Conservation (phyloP, 2,113 vertebrate species). For the Corydoras maculifer region DNA sequence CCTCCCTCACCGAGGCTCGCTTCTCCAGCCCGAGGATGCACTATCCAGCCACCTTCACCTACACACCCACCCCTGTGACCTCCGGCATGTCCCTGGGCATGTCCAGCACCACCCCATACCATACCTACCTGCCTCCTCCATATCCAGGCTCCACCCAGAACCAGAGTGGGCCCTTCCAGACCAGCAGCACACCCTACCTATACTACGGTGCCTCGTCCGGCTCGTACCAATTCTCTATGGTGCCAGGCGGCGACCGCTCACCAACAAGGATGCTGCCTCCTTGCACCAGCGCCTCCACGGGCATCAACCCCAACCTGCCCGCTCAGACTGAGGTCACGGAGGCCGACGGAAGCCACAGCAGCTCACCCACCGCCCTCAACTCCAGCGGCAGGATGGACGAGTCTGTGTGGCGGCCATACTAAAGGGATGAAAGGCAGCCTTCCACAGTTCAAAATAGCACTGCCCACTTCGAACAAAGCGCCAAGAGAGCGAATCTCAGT, state of each 20-base stretch:
- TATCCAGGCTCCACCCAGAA: constrained; percentile 98
- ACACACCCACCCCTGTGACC: constrained; percentile 90
- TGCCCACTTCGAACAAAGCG: constrained; percentile 43
- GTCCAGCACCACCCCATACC: constrained; percentile 85
- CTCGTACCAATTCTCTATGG: constrained; percentile 87
- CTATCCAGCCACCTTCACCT: constrained; percentile 97
- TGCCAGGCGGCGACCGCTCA: constrained; percentile 81
- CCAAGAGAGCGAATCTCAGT: constrained; percentile 25
- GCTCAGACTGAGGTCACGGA: constrained; percentile 81
- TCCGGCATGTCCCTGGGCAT: constrained; percentile 93
- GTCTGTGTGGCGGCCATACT: constrained; percentile 86
- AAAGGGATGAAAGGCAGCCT: constrained; percentile 29
- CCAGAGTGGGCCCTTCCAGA: constrained; percentile 98
- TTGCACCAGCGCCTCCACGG: constrained; percentile 93
- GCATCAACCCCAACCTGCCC: constrained; percentile 92
- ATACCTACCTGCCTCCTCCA: constrained; percentile 96
- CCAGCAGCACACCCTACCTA: constrained; percentile 98
- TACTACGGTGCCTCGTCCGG: constrained; percentile 87
- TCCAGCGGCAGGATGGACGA: constrained; percentile 88
- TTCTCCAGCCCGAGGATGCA: constrained; percentile 98
- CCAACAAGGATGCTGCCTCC: constrained; percentile 85
- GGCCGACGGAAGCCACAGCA: constrained; percentile 85
- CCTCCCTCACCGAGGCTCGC: constrained; percentile 91
- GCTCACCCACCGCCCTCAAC: constrained; percentile 84
- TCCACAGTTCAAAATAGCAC: constrained; percentile 12